These are phyloP conservation scores for Bugulina stolonifera DNA, from an alignment of 2,888 invertebrate species.

Conservation along the genomic window DNA sequence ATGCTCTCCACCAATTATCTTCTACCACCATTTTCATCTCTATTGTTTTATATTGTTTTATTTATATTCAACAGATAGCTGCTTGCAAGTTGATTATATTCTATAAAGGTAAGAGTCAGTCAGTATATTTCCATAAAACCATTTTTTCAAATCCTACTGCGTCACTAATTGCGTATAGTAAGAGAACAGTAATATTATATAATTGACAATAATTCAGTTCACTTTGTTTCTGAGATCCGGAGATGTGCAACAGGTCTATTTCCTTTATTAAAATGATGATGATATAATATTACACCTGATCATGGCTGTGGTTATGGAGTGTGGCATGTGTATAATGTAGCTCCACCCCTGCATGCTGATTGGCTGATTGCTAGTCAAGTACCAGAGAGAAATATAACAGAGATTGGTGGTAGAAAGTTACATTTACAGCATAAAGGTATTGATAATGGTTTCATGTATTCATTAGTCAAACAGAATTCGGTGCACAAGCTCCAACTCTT, in stretches of 20 bases:
- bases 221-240: no score
- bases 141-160: no score
- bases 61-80: background rate
- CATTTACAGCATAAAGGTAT: background rate
- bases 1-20: background rate
- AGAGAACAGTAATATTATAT: no score
- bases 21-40: background rate
- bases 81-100: no score
- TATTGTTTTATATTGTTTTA: background rate
- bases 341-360: background rate
- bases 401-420: no score
- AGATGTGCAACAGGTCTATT: no score
- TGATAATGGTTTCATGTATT: background rate
- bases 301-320: background rate
- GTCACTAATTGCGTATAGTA: no score
- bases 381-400: no score
- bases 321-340: background rate
- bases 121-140: no score
- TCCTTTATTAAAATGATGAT: no score
- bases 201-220: no score
- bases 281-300: background rate
- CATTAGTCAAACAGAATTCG: background rate
- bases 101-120: no score
- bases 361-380: background rate
- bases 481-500: background rate